phyloP scores from a whole-genome alignment of 2,113 vertebrate genomes.

The Plectropomus leopardus region DNA sequence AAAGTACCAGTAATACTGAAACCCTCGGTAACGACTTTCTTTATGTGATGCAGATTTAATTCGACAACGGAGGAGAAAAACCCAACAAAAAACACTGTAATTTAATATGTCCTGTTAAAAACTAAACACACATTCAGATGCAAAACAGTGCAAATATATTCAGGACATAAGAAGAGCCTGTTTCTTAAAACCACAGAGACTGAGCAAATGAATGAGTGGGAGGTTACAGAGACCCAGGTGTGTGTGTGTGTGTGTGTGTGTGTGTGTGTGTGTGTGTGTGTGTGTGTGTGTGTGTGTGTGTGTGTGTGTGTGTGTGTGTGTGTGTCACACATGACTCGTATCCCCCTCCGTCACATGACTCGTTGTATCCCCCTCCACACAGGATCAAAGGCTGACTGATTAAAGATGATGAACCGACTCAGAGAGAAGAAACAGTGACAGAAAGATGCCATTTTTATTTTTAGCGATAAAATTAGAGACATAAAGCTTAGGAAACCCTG shows the following conservation, averaged over 20 bases:
- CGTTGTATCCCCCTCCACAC: conserved; percentile 19
- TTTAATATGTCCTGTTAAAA: neutral
- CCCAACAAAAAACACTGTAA: conserved; percentile 1
- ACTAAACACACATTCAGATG: conserved; percentile 10
- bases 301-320: too few relatives aligned
- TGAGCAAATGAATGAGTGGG: conserved; percentile 2
- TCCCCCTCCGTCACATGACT: too few relatives aligned
- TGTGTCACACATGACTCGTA: too few relatives aligned
- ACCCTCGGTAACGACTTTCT: neutral
- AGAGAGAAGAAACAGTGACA: conserved; percentile 6
- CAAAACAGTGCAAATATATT: conserved; percentile 36
- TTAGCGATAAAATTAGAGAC: neutral
- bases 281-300: neutral
- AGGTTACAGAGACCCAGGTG: conserved; percentile 13
- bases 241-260: conserved; percentile 31
- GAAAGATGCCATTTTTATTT: conserved; percentile 25
- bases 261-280: conserved; percentile 25
- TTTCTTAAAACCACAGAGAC: conserved; percentile 30
- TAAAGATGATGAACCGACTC: conserved; percentile 49
- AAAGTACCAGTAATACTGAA: neutral
- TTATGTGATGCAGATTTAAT: neutral
- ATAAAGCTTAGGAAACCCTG: neutral
- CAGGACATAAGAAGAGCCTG: neutral
- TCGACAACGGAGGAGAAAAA: neutral
- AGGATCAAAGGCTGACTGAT: conserved; percentile 73